Evolutionary conservation across 2,888 invertebrate species (phyloP).

Genomic region (Thereva nobilitata): DNA sequence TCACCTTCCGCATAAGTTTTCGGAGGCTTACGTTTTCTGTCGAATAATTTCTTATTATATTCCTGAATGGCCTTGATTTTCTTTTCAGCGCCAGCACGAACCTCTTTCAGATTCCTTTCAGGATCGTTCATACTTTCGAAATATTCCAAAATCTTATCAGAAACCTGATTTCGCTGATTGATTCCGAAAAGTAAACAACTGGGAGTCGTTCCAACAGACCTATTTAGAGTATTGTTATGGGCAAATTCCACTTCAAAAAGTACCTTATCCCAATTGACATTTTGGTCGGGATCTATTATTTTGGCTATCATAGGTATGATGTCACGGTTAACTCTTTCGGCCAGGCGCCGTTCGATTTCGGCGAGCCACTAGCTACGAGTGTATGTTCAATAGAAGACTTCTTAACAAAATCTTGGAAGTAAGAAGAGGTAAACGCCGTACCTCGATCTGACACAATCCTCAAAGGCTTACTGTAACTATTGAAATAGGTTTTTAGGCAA

Average conservation of each 20-base stretch:
- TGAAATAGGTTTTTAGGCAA: constrained; percentile 44
- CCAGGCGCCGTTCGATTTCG: constrained; percentile 44
- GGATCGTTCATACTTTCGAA: too few relatives aligned
- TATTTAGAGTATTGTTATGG: not conserved
- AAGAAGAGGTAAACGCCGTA: constrained; percentile 41
- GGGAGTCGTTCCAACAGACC: not conserved
- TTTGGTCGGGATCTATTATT: not conserved
- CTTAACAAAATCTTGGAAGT: constrained; percentile 41
- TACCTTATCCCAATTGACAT: not conserved
- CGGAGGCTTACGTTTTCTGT: too few relatives aligned
- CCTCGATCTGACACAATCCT: constrained; percentile 43
- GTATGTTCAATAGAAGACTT: constrained; percentile 38
- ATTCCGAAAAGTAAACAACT: too few relatives aligned
- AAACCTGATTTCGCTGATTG: too few relatives aligned
- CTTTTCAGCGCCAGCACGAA: too few relatives aligned
- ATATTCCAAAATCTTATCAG: too few relatives aligned
- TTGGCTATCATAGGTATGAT: not conserved
- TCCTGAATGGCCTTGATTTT: too few relatives aligned
- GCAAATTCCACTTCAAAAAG: not conserved
- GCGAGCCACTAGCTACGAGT: constrained; percentile 41
- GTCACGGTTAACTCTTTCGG: constrained; percentile 44
- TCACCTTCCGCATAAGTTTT: too few relatives aligned
- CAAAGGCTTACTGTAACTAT: constrained; percentile 41
- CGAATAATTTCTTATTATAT: too few relatives aligned
- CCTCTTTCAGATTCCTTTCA: too few relatives aligned